phyloP scores from a whole-genome alignment of 2,113 vertebrate genomes.

The Eleginops maclovinus region DNA sequence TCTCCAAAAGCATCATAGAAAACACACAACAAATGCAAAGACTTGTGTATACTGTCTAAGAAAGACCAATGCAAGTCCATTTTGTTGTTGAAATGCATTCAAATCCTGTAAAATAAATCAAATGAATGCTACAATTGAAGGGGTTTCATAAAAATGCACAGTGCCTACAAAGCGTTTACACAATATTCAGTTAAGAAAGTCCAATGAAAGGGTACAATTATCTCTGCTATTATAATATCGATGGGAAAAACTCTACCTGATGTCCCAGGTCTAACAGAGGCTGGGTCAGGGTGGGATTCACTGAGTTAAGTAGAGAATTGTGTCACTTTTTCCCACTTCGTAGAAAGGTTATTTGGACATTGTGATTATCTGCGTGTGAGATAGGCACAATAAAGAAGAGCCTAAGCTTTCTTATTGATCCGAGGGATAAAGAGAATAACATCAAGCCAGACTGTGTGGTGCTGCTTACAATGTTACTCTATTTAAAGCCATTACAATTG shows the following conservation, averaged over 20 bases:
- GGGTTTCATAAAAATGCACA: no score
- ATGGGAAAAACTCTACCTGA: no score
- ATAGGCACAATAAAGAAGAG: background rate
- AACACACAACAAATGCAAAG: no score
- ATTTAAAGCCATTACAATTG: background rate
- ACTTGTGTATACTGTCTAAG: background rate
- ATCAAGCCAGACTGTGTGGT: constrained; percentile 9
- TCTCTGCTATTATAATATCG: no score
- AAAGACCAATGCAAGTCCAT: no score
- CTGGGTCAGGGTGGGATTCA: background rate
- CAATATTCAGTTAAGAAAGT: no score
- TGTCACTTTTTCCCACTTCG: background rate
- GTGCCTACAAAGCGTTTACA: no score
- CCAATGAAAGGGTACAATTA: no score
- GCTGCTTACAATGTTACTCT: background rate
- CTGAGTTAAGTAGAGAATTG: background rate
- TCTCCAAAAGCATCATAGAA: no score
- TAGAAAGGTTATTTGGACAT: background rate
- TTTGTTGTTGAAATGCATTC: background rate
- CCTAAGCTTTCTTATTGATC: constrained; percentile 1
- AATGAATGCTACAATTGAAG: background rate
- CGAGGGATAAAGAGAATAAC: constrained; percentile 6
- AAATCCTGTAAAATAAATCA: background rate
- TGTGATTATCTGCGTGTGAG: background rate
- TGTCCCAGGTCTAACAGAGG: background rate